Percentiles rank a stretch among this genome's conserved stretches.
These are phyloP conservation scores for Scaptomyza polygonia DNA, from an alignment of 2,888 invertebrate genomes.

Conservation along the genomic window DNA sequence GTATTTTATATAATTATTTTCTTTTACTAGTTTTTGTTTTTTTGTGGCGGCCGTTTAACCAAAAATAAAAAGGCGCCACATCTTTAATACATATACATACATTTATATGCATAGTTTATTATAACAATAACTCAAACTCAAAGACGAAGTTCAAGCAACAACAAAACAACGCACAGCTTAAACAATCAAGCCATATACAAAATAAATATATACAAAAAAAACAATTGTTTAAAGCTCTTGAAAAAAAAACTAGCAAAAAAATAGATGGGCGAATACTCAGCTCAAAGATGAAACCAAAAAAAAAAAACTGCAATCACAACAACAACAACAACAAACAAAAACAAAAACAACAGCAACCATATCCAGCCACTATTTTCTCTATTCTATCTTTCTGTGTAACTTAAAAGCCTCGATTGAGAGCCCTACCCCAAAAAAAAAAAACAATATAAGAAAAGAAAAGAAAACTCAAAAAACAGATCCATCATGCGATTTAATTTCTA, in stretches of 20 bases:
- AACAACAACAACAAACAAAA: slow-evolving; percentile 24
- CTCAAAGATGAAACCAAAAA: slow-evolving; percentile 8
- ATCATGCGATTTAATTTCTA: slow-evolving; percentile 84
- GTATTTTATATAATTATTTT: slow-evolving; percentile 23
- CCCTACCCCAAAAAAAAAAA: neutral
- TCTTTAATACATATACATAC: slow-evolving; percentile 3
- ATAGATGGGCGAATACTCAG: slow-evolving; percentile 3
- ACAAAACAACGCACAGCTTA: slow-evolving; percentile 16
- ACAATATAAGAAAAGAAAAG: neutral
- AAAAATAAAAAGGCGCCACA: slow-evolving; percentile 32
- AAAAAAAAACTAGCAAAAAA: neutral
- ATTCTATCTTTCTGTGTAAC: slow-evolving; percentile 52
- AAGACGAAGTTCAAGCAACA: slow-evolving; percentile 5
- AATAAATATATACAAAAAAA: no score
- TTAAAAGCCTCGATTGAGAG: slow-evolving; percentile 50
- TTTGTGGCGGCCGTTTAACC: slow-evolving; percentile 38
- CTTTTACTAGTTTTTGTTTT: slow-evolving; percentile 8
- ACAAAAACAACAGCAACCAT: slow-evolving; percentile 31
- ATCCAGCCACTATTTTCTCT: slow-evolving; percentile 25
- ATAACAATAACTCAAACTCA: slow-evolving; percentile 14
- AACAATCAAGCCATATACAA: slow-evolving; percentile 15
- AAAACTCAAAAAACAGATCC: slow-evolving; percentile 49
- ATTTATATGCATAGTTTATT: slow-evolving; percentile 2
- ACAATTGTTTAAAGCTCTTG: slow-evolving; percentile 13
- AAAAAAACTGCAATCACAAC: slow-evolving; percentile 17